These are phyloP conservation scores for Baronia brevicornis DNA, from an alignment of 2,888 invertebrate species.

Conservation along the genomic window DNA sequence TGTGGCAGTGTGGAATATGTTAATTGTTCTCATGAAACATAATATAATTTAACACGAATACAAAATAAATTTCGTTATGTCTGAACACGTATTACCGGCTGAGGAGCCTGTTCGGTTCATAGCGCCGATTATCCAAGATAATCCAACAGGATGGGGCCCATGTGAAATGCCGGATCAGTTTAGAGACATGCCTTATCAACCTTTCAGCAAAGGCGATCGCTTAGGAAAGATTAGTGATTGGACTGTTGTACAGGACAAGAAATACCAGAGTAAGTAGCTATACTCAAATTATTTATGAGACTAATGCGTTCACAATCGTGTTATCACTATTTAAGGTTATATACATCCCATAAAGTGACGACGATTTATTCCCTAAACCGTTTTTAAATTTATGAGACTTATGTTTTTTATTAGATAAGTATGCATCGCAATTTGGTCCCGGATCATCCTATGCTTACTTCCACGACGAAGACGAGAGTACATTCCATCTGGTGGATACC, in stretches of 20 bases:
- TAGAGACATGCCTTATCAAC: conserved; percentile 98
- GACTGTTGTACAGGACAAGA: conserved; percentile 96
- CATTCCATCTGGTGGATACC: conserved; percentile 98
- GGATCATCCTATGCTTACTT: conserved; percentile 98
- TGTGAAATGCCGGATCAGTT: conserved; percentile 95
- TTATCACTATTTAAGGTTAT: conserved; percentile 21
- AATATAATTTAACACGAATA: too few species aligned
- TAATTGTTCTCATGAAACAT: neutral
- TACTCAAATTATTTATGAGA: neutral
- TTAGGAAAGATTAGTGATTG: conserved; percentile 99
- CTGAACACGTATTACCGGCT: conserved; percentile 71
- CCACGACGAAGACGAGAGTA: conserved; percentile 98
- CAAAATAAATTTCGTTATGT: too few species aligned
- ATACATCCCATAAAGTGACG: neutral
- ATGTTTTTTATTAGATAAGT: conserved; percentile 86
- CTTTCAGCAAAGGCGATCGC: conserved; percentile 98
- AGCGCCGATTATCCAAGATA: conserved; percentile 86
- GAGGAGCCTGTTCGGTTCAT: conserved; percentile 80
- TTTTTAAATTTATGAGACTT: conserved; percentile 20
- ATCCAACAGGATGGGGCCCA: conserved; percentile 97
- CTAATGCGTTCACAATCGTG: neutral
- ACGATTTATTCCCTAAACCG: neutral
- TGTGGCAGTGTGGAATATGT: conserved; percentile 14
- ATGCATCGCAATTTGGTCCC: conserved; percentile 93
- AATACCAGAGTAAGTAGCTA: conserved; percentile 86